A percentile compares a stretch with the other conserved stretches of the same genome.
phyloP scores from a whole-genome alignment of 2,888 invertebrate genomes.

The Drosophila emarginata region DNA sequence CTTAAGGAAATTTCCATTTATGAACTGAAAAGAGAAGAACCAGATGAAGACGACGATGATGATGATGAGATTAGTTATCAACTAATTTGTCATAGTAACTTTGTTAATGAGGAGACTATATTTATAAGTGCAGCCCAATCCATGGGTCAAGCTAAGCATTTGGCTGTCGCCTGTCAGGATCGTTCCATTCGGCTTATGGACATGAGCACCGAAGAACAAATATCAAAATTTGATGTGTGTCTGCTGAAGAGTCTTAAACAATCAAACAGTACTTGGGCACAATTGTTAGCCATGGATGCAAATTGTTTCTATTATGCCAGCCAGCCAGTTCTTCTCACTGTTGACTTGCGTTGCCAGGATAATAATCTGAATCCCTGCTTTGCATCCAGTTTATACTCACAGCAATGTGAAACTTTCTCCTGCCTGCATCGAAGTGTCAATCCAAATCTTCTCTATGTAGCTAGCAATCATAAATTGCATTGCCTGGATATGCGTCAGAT shows the following conservation, averaged over 20 bases:
- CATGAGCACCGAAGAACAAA: constrained; percentile 34
- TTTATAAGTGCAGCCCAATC: constrained; percentile 78
- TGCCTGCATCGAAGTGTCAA: constrained; percentile 68
- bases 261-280: constrained; percentile 67
- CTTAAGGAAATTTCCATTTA: constrained; percentile 67
- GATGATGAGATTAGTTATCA: constrained; percentile 40
- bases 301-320: constrained; percentile 72
- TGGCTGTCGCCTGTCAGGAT: constrained; percentile 75
- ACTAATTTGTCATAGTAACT: constrained; percentile 39
- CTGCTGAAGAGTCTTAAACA: constrained; percentile 38
- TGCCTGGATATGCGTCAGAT: constrained; percentile 75
- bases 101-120: constrained; percentile 47
- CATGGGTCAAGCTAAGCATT: constrained; percentile 32
- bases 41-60: constrained; percentile 20
- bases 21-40: constrained; percentile 36
- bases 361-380: constrained; percentile 52
- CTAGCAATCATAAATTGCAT: constrained; percentile 78
- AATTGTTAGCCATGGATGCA: constrained; percentile 44
- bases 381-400: constrained; percentile 51
- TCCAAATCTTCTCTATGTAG: constrained; percentile 76
- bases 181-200: constrained; percentile 68
- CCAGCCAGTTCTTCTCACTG: constrained; percentile 61
- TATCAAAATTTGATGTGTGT: constrained; percentile 51
- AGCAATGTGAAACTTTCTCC: constrained; percentile 72
- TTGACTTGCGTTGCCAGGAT: constrained; percentile 68